Base-by-base conservation (phyloP, 2,113 vertebrate genomes). In the Prionailurus viverrinus region DNA sequence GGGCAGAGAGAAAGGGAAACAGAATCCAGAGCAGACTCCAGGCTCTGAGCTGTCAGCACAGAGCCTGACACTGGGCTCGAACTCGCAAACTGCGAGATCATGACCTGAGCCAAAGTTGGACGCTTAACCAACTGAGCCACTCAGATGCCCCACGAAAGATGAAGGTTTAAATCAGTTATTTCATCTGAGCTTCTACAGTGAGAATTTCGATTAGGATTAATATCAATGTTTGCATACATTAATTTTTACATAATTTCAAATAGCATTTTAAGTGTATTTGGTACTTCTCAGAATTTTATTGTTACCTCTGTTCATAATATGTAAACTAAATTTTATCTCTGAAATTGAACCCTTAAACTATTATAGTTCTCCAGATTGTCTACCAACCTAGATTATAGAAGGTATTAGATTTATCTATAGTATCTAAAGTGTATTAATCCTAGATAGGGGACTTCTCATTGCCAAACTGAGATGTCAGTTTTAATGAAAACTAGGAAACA, bases 381-480 rank as follows among this genome's bases (percentile, higher is more conserved):
- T 48, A 1, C 53, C 91, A 95, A 3, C 55, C 25, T 63, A 16
- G 19, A 90, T 53, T 78, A 13, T 78, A 91, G 12, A 33, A 6
- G 12, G 19, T 89, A 9, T 71, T 87, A 69, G 8, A 18, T 81
- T 18, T 93, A 2, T 87, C 95, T 94, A 31, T n/a, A 66, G 3
- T 93, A 96, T 33, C 18, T 85, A 80, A 83, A 31, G 3, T 92
- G 58, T 89, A 65, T 80, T 96, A 69, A n/a, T 71, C 31, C 16
- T 95, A 21, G 27, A 3, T 89, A 73, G 25, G 29, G 93, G 73
- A 73, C 63, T 82, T 97, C 94, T 18, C 94, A 36, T 21, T 85
- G 25, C 39, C 95, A 97, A 97, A 39, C 39, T 96, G 88, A 36
- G n/a, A 55, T 69, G 94, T 97, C 7, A 31, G 73, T 97, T 92